Base-by-base conservation (phyloP, 2,888 invertebrate species). In the Acrobasis repandana region DNA sequence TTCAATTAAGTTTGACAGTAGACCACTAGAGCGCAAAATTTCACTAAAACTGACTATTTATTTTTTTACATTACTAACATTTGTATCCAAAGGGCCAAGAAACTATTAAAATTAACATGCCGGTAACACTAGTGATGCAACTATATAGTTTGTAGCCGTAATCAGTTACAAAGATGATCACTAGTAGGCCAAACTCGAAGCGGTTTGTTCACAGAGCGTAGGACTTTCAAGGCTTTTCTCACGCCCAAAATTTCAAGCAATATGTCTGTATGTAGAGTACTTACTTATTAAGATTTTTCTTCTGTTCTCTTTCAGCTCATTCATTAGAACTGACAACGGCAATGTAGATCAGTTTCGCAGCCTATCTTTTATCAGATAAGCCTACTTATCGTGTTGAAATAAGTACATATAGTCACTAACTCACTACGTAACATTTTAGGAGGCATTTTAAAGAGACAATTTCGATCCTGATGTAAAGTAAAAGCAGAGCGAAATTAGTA, bases 371-470 rank as follows among this genome's bases (percentile, higher is more conserved):
- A 64, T 64, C 60, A 52, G 38, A 46, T 58, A 60, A 49, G 15
- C 33, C 46, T 28, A 38, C 18, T 63, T 63, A 65, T 61, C 58
- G 48, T 54, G 52, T 11, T 20, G 43, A 58, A 62, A 63, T 61
- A 59, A 63, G n/a, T n/a, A n/a, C n/a, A 59, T 58, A 51, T 52
- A 56, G 18, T 36, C 8, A 50, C n/a, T 14, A 28, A 11, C 2
- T 14, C 2, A 11, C n/a, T 10, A 43, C 43, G 43, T 43, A n/a
- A n/a, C n/a, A n/a, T n/a, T n/a, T n/a, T n/a, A 10, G 38, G 8
- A 38, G 38, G 38, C 43, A 43, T 43, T 43, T 43, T 43, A n/a
- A n/a, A 14, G 5, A 43, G 43, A 43, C 6, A 14, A 38, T 38
- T 38, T 6, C 14, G 2, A 3, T 28, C 28, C 28, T 28, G 4